Evolutionary conservation across 2,888 invertebrate genomes (phyloP).

Genomic region (Macaria liturata): DNA sequence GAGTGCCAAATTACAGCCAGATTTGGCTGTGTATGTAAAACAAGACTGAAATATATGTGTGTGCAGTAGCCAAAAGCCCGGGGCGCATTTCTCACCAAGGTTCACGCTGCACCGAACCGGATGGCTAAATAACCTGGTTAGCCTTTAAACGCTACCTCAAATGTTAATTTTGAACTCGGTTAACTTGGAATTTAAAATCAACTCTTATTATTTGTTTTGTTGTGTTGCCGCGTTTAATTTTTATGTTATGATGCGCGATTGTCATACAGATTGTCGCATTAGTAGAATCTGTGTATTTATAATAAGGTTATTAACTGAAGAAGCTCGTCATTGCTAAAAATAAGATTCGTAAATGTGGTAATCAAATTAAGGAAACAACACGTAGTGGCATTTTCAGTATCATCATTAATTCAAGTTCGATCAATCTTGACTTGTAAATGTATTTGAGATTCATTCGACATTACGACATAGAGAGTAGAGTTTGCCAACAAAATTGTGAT

Average conservation of each 20-base stretch:
- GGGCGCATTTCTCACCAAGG: conserved; percentile 31
- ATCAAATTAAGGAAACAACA: too few species aligned
- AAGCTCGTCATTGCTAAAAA: too few species aligned
- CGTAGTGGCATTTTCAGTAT: too few species aligned
- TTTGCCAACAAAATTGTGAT: background rate
- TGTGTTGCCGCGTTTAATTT: background rate
- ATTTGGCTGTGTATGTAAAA: conserved; percentile 13
- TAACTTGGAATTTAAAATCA: conserved; percentile 14
- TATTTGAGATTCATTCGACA: too few species aligned
- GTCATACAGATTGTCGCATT: background rate
- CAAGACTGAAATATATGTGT: conserved; percentile 29
- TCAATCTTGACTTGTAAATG: too few species aligned
- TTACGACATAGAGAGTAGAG: background rate
- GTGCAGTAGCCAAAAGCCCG: conserved; percentile 32
- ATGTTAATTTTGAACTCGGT: conserved; percentile 26
- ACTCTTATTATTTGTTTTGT: background rate
- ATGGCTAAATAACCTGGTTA: conserved; percentile 32
- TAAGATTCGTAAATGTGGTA: too few species aligned
- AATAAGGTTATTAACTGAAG: too few species aligned
- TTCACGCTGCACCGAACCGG: conserved; percentile 29
- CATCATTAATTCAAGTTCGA: too few species aligned
- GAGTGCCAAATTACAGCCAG: conserved; percentile 8
- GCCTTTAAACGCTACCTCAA: conserved; percentile 26
- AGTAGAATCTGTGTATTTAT: background rate
- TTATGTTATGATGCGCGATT: background rate